Evolutionary conservation across 2,113 vertebrate genomes (phyloP), one percentile per base, ranked within the genome.

Genomic region (Opisthocomus hoazin): DNA sequence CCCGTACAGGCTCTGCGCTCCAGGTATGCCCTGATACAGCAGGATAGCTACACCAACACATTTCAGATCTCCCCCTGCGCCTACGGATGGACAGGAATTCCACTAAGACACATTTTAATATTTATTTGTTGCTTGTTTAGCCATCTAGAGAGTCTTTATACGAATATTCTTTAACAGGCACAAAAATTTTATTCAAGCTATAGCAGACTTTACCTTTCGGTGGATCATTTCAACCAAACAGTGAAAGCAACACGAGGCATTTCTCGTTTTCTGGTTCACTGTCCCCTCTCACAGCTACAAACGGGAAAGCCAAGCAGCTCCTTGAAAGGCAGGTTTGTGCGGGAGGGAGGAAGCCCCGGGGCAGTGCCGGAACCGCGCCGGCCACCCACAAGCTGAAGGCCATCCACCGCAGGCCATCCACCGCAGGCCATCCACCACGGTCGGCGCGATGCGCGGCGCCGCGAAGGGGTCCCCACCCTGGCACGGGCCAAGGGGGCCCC

Each of bases 401-500:
- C n/a, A n/a, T n/a, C n/a, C n/a, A n/a, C n/a, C n/a, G n/a, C n/a
- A n/a, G n/a, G n/a, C n/a, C n/a, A n/a, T n/a, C n/a, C n/a, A n/a
- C n/a, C n/a, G n/a, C n/a, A n/a, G n/a, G n/a, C n/a, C n/a, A n/a
- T n/a, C n/a, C n/a, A n/a, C n/a, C n/a, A n/a, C n/a, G n/a, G n/a
- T n/a, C 43, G 58, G 76, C 88, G 96, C 96, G 97, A 98, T 95
- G 96, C 97, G n/a, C 94, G 96, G 91, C 94, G 94, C 91, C 86
- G 96, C 96, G 97, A 96, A 96, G 96, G 93, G 93, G 86, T 97
- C 93, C 95, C 98, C 97, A 96, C 98, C 96, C 30, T 6, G 23
- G 57, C 1, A 3, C 15, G 2, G 20, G 56, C 39, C 11, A 30
- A 12, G 37, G 32, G 43, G 65, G 57, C 29, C 32, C 10, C 15